Percentiles rank a stretch among this genome's conserved stretches.
These are phyloP conservation scores for Oncorhynchus tshawytscha DNA, from an alignment of 2,113 vertebrate genomes.

Conservation along the genomic window DNA sequence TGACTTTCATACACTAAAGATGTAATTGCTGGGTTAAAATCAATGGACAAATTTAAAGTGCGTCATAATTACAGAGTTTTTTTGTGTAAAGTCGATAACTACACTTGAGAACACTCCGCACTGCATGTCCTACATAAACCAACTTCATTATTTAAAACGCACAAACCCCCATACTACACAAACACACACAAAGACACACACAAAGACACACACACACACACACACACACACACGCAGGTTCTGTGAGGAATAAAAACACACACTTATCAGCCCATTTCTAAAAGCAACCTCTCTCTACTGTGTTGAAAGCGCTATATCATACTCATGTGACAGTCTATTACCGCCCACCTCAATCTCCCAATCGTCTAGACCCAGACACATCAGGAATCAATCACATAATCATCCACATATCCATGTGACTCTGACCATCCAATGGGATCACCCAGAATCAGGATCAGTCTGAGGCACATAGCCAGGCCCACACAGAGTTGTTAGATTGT, in stretches of 20 bases:
- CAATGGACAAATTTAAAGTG: conserved; percentile 61
- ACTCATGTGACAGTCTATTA: conserved; percentile 66
- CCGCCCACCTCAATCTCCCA: conserved; percentile 53
- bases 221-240: conserved; percentile 1
- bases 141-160: neutral
- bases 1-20: conserved; percentile 54
- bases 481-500: no score
- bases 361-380: conserved; percentile 41
- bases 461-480: no score
- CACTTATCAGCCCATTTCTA: neutral
- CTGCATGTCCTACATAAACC: conserved; percentile 17
- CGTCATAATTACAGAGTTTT: conserved; percentile 57
- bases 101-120: conserved; percentile 26
- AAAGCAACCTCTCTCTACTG: conserved; percentile 24
- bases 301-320: conserved; percentile 49
- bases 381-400: neutral
- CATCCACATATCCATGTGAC: neutral
- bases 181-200: conserved; percentile 19
- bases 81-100: conserved; percentile 57
- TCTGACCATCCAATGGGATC: no score
- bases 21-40: conserved; percentile 62
- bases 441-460: no score
- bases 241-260: neutral
- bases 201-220: conserved; percentile 18
- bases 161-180: neutral